Conservation (phyloP, 2,113 vertebrate genomes). For the Cynocephalus volans region DNA sequence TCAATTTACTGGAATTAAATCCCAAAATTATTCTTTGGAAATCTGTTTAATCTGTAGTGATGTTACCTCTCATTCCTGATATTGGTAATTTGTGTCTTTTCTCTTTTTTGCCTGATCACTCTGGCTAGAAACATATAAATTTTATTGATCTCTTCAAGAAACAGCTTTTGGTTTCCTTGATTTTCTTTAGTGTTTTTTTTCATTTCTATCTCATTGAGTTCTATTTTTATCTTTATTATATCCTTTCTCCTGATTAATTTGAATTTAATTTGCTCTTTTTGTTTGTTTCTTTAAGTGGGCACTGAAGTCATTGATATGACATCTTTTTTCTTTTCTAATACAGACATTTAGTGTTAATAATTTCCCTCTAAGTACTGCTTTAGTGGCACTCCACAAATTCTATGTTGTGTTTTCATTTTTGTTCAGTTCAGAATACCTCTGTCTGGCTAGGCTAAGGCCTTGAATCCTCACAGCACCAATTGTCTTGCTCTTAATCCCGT, state of each 20-base stretch:
- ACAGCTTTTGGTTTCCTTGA: background rate
- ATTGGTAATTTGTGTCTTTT: background rate
- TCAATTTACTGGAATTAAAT: background rate
- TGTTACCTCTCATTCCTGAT: background rate
- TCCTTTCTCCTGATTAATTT: background rate
- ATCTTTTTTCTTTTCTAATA: background rate
- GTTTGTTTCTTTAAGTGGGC: background rate
- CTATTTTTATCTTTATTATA: background rate
- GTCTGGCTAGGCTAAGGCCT: no score
- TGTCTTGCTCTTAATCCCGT: no score
- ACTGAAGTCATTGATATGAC: background rate
- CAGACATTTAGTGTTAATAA: background rate
- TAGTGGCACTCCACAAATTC: background rate
- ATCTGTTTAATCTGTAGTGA: background rate
- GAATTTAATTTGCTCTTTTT: background rate
- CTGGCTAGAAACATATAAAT: background rate
- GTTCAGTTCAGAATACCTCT: background rate
- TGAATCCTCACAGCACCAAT: no score
- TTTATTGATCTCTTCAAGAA: background rate
- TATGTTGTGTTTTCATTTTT: background rate
- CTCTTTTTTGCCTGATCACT: background rate
- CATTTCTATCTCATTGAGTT: background rate
- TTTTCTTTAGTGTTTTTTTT: background rate
- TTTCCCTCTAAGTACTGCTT: background rate
- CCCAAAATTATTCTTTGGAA: background rate